These are phyloP conservation scores for Larimichthys polyactis DNA, from an alignment of 2,113 vertebrate genomes.

Conservation along the genomic window DNA sequence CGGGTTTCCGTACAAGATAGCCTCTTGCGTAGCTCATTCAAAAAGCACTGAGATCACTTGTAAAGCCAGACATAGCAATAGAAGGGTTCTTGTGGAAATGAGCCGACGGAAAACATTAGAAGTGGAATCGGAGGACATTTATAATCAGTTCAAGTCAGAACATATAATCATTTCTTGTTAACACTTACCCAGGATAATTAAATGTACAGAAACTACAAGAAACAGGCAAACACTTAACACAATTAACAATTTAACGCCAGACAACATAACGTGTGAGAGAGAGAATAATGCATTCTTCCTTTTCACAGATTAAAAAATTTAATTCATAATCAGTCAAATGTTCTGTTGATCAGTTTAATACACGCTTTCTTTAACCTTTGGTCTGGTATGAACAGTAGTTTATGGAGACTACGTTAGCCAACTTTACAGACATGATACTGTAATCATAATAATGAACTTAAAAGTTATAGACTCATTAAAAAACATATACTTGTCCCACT, in stretches of 20 bases:
- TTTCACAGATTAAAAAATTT: not conserved
- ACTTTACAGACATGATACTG: not conserved
- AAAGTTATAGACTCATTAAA: no score
- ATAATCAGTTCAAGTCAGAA: not conserved
- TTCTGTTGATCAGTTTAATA: not conserved
- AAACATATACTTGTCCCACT: no score
- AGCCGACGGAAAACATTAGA: not conserved
- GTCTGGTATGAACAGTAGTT: not conserved
- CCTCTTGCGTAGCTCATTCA: not conserved
- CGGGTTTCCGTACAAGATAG: not conserved
- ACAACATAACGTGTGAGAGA: not conserved
- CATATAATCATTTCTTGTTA: not conserved
- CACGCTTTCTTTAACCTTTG: not conserved
- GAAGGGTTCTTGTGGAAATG: slow-evolving; percentile 1
- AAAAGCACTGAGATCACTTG: slow-evolving; percentile 4
- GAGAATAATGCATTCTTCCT: not conserved
- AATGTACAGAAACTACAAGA: not conserved
- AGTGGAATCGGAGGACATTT: not conserved
- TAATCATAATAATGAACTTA: no score
- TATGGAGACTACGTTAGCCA: no score
- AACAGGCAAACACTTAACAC: not conserved
- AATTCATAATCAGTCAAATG: not conserved
- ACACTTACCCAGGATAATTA: not conserved
- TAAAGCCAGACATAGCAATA: not conserved
- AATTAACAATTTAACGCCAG: not conserved